Conservation (phyloP, 2,113 vertebrate species). For the Pungitius pungitius region DNA sequence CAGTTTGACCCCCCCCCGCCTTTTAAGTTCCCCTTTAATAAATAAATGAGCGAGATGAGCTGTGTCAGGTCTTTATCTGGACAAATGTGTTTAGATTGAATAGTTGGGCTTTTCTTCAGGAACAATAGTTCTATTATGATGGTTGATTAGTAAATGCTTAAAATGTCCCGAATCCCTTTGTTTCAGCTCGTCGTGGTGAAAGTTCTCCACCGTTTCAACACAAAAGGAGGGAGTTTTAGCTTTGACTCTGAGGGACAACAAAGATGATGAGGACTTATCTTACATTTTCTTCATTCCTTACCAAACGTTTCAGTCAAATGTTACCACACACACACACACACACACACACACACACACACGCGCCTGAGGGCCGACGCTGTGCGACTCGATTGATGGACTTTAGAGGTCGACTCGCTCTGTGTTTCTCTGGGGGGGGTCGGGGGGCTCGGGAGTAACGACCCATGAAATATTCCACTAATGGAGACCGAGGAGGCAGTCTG, state of each 20-base stretch:
- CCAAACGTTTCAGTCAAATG: no score
- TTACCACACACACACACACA: no score
- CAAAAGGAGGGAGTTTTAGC: not conserved
- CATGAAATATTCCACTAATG: constrained; percentile 64
- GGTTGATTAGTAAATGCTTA: not conserved
- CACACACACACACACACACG: no score
- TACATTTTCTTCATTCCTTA: not conserved
- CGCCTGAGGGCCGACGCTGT: no score
- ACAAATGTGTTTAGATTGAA: not conserved
- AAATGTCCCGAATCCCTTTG: not conserved
- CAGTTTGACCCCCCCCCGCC: constrained; percentile 23
- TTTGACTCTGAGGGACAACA: not conserved
- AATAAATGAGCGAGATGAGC: constrained; percentile 27
- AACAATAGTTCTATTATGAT: not conserved
- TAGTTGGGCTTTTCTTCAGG: not conserved
- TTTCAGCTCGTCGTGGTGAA: not conserved
- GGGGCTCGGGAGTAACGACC: constrained; percentile 57
- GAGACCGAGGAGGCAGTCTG: constrained; percentile 37
- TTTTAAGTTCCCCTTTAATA: constrained; percentile 10
- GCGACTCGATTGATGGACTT: no score
- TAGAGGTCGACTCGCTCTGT: no score
- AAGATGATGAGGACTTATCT: not conserved
- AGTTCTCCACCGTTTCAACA: not conserved
- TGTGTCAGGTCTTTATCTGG: constrained; percentile 20
- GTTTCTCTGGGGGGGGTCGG: constrained; percentile 3